Conservation (phyloP, 2,888 invertebrate genomes). For the Linnaemya tessellans region DNA sequence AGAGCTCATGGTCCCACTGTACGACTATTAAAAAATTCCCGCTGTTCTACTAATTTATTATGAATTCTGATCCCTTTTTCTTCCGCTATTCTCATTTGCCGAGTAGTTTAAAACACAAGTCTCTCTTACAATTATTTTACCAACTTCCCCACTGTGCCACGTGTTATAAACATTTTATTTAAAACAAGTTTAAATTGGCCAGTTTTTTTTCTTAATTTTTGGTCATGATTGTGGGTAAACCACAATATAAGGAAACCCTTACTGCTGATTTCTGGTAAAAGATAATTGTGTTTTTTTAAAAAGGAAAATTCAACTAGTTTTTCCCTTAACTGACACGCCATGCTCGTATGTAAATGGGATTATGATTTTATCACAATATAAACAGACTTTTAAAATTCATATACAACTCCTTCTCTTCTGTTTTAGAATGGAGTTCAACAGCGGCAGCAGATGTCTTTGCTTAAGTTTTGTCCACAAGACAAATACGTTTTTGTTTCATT, state of each 20-base stretch:
- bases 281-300: constrained; percentile 20
- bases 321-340: neutral
- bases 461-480: constrained; percentile 77
- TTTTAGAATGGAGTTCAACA: constrained; percentile 24
- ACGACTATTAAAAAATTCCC: no score
- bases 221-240: constrained; percentile 48
- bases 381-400: constrained; percentile 67
- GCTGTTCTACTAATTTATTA: no score
- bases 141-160: neutral
- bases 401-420: neutral
- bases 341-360: constrained; percentile 83
- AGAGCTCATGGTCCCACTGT: no score
- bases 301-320: constrained; percentile 63
- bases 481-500: constrained; percentile 78
- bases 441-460: constrained; percentile 68
- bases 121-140: neutral
- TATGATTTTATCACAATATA: constrained; percentile 83
- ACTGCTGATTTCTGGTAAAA: constrained; percentile 41
- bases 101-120: no score
- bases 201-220: constrained; percentile 26
- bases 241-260: constrained; percentile 67
- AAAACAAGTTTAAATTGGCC: constrained; percentile 64
- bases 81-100: no score
- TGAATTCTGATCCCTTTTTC: no score
- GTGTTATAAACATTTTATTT: constrained; percentile 2